phyloP scores from a whole-genome alignment of 2,113 vertebrate genomes.

The Pollachius pollachius region DNA sequence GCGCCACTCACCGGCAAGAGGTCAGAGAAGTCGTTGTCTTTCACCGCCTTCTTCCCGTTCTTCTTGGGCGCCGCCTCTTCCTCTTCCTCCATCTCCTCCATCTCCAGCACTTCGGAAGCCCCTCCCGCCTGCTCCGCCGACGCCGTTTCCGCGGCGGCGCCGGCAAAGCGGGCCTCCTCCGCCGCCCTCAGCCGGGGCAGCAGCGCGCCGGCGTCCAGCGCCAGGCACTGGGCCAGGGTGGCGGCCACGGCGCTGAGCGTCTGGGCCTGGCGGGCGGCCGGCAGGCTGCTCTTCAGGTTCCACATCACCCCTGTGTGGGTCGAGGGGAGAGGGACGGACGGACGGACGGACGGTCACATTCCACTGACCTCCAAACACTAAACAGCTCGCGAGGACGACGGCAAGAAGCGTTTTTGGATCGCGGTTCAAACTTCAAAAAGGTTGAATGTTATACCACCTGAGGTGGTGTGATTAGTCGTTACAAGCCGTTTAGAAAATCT shows the following conservation, averaged over 20 bases:
- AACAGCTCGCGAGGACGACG: no score
- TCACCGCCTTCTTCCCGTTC: constrained; percentile 59
- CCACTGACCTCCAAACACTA: no score
- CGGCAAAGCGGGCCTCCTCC: constrained; percentile 52
- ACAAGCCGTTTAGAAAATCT: no score
- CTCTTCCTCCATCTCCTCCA: constrained; percentile 58
- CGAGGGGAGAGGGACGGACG: background rate
- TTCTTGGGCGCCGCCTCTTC: constrained; percentile 66
- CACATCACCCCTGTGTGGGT: constrained; percentile 73
- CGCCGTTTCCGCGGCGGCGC: constrained; percentile 8
- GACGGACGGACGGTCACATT: no score
- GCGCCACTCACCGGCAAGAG: constrained; percentile 84
- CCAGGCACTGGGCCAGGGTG: constrained; percentile 81
- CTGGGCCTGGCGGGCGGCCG: constrained; percentile 81
- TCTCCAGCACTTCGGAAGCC: background rate
- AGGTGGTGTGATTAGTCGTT: no score
- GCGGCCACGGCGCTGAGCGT: constrained; percentile 82
- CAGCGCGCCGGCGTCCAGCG: constrained; percentile 72
- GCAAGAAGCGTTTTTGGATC: no score
- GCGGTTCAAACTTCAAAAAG: no score
- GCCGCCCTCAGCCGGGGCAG: constrained; percentile 78
- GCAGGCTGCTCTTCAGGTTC: constrained; percentile 87
- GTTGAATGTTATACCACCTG: no score
- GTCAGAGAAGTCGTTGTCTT: constrained; percentile 80
- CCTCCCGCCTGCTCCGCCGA: constrained; percentile 23